Percentiles rank a stretch among this genome's conserved stretches.
These are phyloP conservation scores for Metacarcinus magister DNA, from an alignment of 2,888 invertebrate species.

Conservation along the genomic window DNA sequence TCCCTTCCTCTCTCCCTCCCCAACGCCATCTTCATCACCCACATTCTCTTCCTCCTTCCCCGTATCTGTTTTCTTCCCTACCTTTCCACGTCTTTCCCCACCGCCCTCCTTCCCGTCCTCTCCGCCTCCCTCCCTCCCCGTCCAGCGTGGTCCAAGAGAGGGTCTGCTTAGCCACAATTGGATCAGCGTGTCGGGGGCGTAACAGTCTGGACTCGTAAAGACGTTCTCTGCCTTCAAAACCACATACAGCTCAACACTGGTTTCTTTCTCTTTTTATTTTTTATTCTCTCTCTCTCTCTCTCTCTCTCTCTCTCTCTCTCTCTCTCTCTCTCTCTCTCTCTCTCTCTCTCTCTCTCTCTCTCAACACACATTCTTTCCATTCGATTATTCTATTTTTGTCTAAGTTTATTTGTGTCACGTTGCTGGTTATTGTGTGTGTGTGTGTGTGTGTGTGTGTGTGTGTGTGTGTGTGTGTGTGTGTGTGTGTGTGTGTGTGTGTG, in stretches of 20 bases:
- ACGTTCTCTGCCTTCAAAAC: constrained; percentile 46
- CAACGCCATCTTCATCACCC: background rate
- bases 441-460: constrained; percentile 26
- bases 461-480: constrained; percentile 26
- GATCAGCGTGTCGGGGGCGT: constrained; percentile 58
- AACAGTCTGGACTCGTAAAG: constrained; percentile 39
- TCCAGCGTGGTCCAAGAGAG: background rate
- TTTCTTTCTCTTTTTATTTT: constrained; percentile 52
- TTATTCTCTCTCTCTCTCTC: constrained; percentile 59
- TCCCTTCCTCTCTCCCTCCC: background rate
- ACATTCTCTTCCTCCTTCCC: background rate
- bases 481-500: constrained; percentile 36
- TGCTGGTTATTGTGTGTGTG: background rate
- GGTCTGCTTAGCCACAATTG: constrained; percentile 58
- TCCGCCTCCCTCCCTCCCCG: background rate
- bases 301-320: constrained; percentile 45
- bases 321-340: background rate
- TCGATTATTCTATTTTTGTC: background rate
- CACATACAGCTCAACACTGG: background rate
- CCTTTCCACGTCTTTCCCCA: background rate
- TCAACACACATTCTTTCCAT: background rate
- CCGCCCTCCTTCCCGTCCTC: background rate
- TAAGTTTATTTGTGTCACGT: constrained; percentile 29
- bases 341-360: constrained; percentile 59
- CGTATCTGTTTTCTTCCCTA: constrained; percentile 1